phyloP scores from a whole-genome alignment of 2,113 vertebrate species.

The Eonycteris spelaea region DNA sequence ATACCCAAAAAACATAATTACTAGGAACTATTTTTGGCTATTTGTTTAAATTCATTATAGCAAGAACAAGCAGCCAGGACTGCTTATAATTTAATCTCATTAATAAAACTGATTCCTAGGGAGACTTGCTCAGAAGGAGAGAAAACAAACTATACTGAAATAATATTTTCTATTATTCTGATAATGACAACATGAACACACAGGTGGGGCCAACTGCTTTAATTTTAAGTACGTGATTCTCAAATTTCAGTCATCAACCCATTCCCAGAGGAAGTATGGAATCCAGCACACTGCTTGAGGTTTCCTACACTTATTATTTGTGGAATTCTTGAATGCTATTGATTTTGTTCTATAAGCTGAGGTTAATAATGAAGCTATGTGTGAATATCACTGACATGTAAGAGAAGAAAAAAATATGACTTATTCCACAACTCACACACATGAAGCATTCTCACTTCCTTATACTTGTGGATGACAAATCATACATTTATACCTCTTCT shows the following conservation, averaged over 20 bases:
- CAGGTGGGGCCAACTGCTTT: neutral
- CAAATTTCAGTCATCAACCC: neutral
- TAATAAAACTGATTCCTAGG: constrained; percentile 62
- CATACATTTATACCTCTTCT: neutral
- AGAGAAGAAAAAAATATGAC: neutral
- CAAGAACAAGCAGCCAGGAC: constrained; percentile 46
- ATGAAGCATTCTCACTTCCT: neutral
- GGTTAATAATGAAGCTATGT: constrained; percentile 21
- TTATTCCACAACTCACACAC: neutral
- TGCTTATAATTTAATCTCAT: constrained; percentile 60
- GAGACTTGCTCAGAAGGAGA: constrained; percentile 25
- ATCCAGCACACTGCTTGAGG: neutral
- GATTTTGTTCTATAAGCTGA: neutral
- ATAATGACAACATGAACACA: constrained; percentile 10
- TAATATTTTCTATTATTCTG: constrained; percentile 50
- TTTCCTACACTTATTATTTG: neutral
- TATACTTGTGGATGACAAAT: neutral
- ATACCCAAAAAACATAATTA: constrained; percentile 65
- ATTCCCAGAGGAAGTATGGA: neutral
- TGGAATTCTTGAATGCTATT: constrained; percentile 16
- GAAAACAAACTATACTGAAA: constrained; percentile 50
- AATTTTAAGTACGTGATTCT: constrained; percentile 25
- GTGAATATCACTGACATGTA: constrained; percentile 5
- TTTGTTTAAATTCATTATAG: constrained; percentile 68
- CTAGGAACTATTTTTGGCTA: constrained; percentile 51